phyloP scores from a whole-genome alignment of 2,797 vertebrate species.

The Serranus cabrilla region DNA sequence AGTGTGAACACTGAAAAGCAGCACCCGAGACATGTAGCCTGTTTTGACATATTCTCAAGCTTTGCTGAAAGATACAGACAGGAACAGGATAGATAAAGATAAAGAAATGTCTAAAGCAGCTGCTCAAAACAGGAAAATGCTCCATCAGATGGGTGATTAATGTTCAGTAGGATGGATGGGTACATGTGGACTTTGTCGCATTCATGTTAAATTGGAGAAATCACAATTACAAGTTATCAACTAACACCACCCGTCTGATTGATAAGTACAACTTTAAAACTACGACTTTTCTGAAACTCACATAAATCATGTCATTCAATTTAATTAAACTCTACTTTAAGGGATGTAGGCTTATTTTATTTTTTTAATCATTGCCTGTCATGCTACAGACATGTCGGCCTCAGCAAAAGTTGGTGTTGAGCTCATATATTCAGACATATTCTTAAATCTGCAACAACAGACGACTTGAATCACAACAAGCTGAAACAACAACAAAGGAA shows the following conservation, averaged over 20 bases:
- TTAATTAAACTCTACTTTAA: neutral
- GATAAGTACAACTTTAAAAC: neutral
- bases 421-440: too few species aligned
- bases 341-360: neutral
- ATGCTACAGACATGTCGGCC: neutral
- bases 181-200: neutral
- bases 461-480: neutral
- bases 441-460: neutral
- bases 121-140: neutral
- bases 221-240: neutral
- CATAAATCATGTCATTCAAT: neutral
- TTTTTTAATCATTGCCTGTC: neutral
- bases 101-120: neutral
- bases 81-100: neutral
- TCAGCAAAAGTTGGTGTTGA: conserved; percentile 10
- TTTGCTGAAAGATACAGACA: conserved; percentile 8
- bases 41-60: neutral
- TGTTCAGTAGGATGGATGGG: neutral
- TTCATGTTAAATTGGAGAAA: neutral
- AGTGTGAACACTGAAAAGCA: conserved; percentile 17
- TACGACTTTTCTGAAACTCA: neutral
- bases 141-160: neutral
- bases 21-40: neutral
- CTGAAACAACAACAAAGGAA: neutral
- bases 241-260: neutral